Evolutionary conservation across 23 tunicate genomes (phyloP).

Genomic region (Ascidia mentula): DNA sequence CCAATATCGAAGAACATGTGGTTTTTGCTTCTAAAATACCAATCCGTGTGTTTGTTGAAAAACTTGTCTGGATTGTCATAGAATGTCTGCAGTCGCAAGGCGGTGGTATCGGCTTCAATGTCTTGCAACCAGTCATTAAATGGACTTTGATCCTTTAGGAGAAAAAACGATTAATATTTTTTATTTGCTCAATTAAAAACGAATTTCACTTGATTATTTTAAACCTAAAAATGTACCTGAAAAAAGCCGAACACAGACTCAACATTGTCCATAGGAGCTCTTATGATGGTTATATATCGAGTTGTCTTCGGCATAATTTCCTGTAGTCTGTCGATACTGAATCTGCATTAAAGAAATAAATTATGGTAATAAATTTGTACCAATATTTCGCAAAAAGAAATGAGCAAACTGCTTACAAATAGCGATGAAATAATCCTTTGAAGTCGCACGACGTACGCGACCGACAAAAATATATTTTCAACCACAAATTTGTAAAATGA

Average conservation of each 20-base stretch:
- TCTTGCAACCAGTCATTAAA: conserved; percentile 94
- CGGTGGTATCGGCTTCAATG: conserved; percentile 77
- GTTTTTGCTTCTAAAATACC: conserved; percentile 96
- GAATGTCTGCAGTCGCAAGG: conserved; percentile 90
- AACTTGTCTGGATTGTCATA: conserved; percentile 91
- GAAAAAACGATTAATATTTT: neutral
- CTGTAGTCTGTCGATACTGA: conserved; percentile 74
- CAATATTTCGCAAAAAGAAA: too few relatives aligned
- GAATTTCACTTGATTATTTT: neutral
- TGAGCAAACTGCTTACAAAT: too few relatives aligned
- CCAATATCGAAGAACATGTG: conserved; percentile 99
- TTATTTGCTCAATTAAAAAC: neutral
- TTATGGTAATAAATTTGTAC: too few relatives aligned
- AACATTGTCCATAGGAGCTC: conserved; percentile 98
- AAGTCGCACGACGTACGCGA: too few relatives aligned
- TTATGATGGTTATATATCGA: conserved; percentile 90
- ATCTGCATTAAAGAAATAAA: too few relatives aligned
- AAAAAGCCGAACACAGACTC: conserved; percentile 99
- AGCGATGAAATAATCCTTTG: too few relatives aligned
- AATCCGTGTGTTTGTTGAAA: conserved; percentile 91
- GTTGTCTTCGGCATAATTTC: conserved; percentile 75
- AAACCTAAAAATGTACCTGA: conserved; percentile 40
- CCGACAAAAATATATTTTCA: too few relatives aligned
- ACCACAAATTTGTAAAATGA: too few relatives aligned
- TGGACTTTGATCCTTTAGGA: conserved; percentile 88